These are phyloP conservation scores for Porites lutea DNA, from an alignment of 64 coral and sea anemone species.

Conservation along the genomic window DNA sequence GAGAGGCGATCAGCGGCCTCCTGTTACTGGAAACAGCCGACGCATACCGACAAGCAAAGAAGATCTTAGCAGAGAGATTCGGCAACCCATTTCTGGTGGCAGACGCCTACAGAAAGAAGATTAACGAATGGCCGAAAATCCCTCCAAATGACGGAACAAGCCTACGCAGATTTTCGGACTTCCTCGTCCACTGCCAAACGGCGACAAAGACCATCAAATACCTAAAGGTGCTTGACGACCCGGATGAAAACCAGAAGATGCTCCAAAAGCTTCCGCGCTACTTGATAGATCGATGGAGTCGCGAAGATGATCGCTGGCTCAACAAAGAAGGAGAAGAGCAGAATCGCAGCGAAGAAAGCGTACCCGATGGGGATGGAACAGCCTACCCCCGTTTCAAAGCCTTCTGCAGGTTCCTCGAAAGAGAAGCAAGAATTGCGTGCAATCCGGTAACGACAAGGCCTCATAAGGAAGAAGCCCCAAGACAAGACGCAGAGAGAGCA, in stretches of 20 bases:
- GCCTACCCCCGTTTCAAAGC: conserved; percentile 29
- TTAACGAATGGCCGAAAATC: conserved; percentile 39
- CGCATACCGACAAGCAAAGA: conserved; percentile 39
- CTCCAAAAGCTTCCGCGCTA: conserved; percentile 42
- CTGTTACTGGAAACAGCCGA: conserved; percentile 12
- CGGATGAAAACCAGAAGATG: conserved; percentile 74
- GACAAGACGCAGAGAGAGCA: too few relatives aligned
- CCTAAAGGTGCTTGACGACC: conserved; percentile 62
- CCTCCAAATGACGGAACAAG: conserved; percentile 29
- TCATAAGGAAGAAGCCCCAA: too few relatives aligned
- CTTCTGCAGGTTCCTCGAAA: conserved; percentile 42
- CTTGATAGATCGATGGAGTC: conserved; percentile 57
- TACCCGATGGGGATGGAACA: background rate
- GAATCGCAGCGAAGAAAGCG: background rate
- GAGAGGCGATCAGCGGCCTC: conserved; percentile 58
- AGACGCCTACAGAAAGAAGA: conserved; percentile 40
- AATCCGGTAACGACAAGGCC: conserved; percentile 27
- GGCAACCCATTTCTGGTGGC: background rate
- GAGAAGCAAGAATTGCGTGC: conserved; percentile 60
- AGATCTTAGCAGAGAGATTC: background rate
- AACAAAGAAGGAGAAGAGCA: background rate
- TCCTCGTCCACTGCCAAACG: conserved; percentile 17
- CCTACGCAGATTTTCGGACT: conserved; percentile 33
- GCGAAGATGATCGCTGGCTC: conserved; percentile 49
- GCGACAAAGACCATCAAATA: conserved; percentile 23